Base-by-base conservation (phyloP, 2,797 vertebrate species). In the Hyperoplus immaculatus region DNA sequence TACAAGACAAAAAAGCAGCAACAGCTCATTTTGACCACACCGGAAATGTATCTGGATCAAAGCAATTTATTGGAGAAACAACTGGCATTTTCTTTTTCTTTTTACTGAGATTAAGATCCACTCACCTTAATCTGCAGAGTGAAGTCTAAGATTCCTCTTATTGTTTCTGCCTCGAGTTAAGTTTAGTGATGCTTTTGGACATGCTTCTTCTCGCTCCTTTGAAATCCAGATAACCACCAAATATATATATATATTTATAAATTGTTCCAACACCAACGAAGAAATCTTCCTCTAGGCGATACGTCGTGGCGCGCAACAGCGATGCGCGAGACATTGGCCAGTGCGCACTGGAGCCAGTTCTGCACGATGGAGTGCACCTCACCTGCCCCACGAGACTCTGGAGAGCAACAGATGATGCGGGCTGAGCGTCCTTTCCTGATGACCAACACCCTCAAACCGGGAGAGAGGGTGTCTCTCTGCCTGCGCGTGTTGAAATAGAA, bases 111-210 rank as follows among this genome's bases (percentile, higher is more conserved):
- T 29, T 7, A 39, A 16, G 29, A 67, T 62, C 29, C 13, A 87
- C 91, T 89, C 82, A 93, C 92, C 90, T 89, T 54, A 64, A 8
- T 58, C 70, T 51, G 72, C 60, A 57, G 64, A 59, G n/a, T 8
- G 15, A 68, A n/a, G 14, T 14, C 55, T 69, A 14, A 77, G 66
- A 59, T 47, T 75, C 65, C 38, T 38, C 54, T 46, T 39, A 67
- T 41, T 15, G 58, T 62, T 68, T 74, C 65, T 18, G 53, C 49
- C 1, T 51, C 15, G 43, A 12, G 7, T 6, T 5, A 75, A 74
- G 41, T 83, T 75, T 13, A 2, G 2, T 5, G 5, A 29, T 7
- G 16, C 21, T 6, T 14, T 54, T 29, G 16, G 6, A 8, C 12
- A 29, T 6, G 21, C 6, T 50, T 61, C 43, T 41, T 46, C 21